Conservation (phyloP, 2,888 invertebrate genomes). For the Tortricodes alternella region DNA sequence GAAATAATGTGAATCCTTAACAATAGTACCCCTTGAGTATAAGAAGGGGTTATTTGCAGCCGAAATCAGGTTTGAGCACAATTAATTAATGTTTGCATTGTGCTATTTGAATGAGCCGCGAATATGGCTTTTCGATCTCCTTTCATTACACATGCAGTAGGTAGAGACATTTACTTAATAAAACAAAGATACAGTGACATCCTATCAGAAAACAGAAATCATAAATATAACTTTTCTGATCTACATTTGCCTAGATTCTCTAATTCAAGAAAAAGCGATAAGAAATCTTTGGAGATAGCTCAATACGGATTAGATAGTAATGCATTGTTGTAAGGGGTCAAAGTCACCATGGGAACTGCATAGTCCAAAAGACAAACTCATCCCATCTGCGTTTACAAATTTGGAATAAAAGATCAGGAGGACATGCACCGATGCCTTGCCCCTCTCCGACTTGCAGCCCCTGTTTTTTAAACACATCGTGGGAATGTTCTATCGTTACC, state of each 20-base stretch:
- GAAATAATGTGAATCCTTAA: slow-evolving; percentile 41
- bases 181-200: slow-evolving; percentile 42
- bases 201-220: slow-evolving; percentile 34
- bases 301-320: background rate
- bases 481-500: slow-evolving; percentile 66
- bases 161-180: slow-evolving; percentile 13
- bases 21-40: slow-evolving; percentile 46
- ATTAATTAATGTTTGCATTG: slow-evolving; percentile 19
- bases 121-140: background rate
- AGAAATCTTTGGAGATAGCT: background rate
- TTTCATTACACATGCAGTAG: background rate
- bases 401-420: slow-evolving; percentile 47
- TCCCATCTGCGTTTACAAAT: slow-evolving; percentile 43
- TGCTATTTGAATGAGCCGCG: background rate
- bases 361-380: slow-evolving; percentile 28
- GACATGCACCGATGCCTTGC: slow-evolving; percentile 60
- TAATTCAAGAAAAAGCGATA: slow-evolving; percentile 2
- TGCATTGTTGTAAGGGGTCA: slow-evolving; percentile 30
- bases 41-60: slow-evolving; percentile 40
- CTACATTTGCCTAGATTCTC: background rate
- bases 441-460: slow-evolving; percentile 66
- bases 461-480: slow-evolving; percentile 64
- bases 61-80: slow-evolving; percentile 37
- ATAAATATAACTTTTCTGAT: slow-evolving; percentile 25
- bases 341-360: slow-evolving; percentile 32